These are phyloP conservation scores for Lamellibrachia satsuma DNA, from an alignment of 2,888 invertebrate species.

Conservation along the genomic window DNA sequence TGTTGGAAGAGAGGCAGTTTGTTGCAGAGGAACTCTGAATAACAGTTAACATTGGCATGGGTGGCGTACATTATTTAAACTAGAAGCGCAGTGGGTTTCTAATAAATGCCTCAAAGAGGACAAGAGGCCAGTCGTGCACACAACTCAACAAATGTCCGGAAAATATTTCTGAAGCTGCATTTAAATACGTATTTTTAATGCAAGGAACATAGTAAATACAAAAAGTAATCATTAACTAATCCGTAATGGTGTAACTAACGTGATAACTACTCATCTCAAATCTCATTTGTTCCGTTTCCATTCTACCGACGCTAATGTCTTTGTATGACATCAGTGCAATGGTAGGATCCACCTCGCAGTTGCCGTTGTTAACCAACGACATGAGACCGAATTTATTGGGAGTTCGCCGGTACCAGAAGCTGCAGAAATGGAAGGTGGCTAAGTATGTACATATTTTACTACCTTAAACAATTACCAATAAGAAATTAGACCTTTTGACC, in stretches of 20 bases:
- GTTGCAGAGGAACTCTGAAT: too few relatives aligned
- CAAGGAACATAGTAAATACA: too few relatives aligned
- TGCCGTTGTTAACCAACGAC: not conserved
- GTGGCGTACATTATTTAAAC: too few relatives aligned
- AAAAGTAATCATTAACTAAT: too few relatives aligned
- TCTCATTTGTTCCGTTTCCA: not conserved
- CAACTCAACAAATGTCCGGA: too few relatives aligned
- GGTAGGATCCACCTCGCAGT: not conserved
- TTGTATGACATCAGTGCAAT: not conserved
- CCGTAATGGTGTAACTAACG: not conserved
- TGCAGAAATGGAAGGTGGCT: not conserved
- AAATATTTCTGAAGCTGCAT: too few relatives aligned
- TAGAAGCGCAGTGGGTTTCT: too few relatives aligned
- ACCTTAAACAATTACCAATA: not conserved
- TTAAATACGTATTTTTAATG: not conserved
- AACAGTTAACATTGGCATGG: too few relatives aligned
- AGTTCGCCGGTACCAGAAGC: constrained; percentile 6
- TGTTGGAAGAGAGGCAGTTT: too few relatives aligned
- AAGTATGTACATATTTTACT: not conserved
- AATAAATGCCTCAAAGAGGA: too few relatives aligned
- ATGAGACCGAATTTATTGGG: not conserved
- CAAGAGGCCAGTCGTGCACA: too few relatives aligned
- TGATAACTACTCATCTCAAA: not conserved
- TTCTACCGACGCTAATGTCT: not conserved
- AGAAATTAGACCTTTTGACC: not conserved